Percentiles rank a stretch among this genome's conserved stretches.
phyloP scores from a whole-genome alignment of 2,888 invertebrate species.

The Cantharis nigra region DNA sequence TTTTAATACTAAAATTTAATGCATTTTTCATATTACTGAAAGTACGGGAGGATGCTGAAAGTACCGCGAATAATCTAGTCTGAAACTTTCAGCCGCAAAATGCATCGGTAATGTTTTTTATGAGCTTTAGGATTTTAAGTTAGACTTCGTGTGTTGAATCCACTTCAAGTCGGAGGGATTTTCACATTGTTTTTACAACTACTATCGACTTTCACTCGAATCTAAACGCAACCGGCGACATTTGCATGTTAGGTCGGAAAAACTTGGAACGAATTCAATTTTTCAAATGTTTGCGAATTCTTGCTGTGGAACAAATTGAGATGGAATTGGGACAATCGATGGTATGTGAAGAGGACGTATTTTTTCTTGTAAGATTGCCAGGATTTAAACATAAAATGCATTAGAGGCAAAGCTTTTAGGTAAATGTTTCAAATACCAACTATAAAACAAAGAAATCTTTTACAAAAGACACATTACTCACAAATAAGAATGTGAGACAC shows the following conservation, averaged over 20 bases:
- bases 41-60: neutral
- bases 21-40: conserved; percentile 4
- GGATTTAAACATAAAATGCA: conserved; percentile 3
- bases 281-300: neutral
- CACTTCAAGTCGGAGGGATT: conserved; percentile 23
- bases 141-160: conserved; percentile 26
- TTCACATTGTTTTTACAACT: conserved; percentile 28
- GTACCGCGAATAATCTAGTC: conserved; percentile 16
- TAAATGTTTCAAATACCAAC: conserved; percentile 17
- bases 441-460: conserved; percentile 30
- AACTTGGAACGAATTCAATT: neutral
- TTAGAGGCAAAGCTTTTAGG: conserved; percentile 4
- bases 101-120: conserved; percentile 29
- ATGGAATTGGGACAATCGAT: neutral
- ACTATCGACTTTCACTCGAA: conserved; percentile 28
- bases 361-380: neutral
- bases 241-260: conserved; percentile 14
- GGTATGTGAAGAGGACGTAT: neutral
- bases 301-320: neutral
- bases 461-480: conserved; percentile 33
- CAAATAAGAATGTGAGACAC: conserved; percentile 33
- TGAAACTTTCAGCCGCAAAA: conserved; percentile 20
- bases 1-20: neutral
- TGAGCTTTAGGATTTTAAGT: conserved; percentile 26
- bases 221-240: conserved; percentile 13